Evolutionary conservation across 2,113 vertebrate species (phyloP), one percentile per base, ranked within the genome.

Genomic region (Machaerirhynchus nigripectus): DNA sequence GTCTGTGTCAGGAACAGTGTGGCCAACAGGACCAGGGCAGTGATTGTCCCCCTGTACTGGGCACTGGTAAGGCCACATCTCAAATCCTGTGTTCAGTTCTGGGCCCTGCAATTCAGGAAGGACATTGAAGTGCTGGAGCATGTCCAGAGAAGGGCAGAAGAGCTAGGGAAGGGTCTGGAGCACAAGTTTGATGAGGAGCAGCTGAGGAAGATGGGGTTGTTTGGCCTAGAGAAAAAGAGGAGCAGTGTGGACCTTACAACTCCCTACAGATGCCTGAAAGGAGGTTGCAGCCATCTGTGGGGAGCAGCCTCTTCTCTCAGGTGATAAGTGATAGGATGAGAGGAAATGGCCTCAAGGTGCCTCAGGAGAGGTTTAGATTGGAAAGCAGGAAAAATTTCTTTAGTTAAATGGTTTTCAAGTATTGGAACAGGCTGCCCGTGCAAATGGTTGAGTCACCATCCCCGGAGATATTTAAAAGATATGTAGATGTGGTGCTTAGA

Each of bases 51-150:
- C n/a, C 55, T 61, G n/a, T 47, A 16, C 37, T 59, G 7, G 6
- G 33, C 17, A 23, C 24, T 40, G 46, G 24, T 31, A 47, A 69
- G n/a, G n/a, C n/a, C 55, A n/a, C 26, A 69, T 0, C 47, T 40
- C 39, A 35, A 23, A 22, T 40, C 6, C 1, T 22, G 21, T 15
- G 12, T 33, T 8, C 30, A 27, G n/a, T 40, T 61, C 28, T 47
- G 26, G 17, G 21, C 3, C 21, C 4, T 47, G 47, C 26, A 31
- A 3, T 19, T n/a, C 70, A 47, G 40, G n/a, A 27, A 60, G 21
- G 26, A 69, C 13, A 19, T 11, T 40, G 21, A 79, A 14, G 35
- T 21, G 30, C 49, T 71, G 57, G 13, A 31, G 10, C 0, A 0
- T 2, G 56, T 75, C 55, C 61, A 69, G 55, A 55, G 70, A 61